Evolutionary conservation across 2,113 vertebrate species (phyloP).

Genomic region (Myrmecobius fasciatus): DNA sequence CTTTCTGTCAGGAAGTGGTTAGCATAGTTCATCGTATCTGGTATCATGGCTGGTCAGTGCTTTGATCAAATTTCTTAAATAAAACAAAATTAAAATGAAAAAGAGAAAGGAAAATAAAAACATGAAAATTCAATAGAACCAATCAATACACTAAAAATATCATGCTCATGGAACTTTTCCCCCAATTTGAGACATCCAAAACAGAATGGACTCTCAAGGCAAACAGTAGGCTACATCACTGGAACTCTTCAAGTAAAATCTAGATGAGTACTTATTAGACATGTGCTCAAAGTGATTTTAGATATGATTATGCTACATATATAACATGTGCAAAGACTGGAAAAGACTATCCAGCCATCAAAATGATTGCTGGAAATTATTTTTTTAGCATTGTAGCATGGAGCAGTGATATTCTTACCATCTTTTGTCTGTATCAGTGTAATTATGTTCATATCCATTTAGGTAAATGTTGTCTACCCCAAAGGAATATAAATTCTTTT

Average conservation of each 20-base stretch:
- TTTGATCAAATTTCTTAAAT: no score
- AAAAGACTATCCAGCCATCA: no score
- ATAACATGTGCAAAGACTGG: no score
- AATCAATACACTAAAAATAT: no score
- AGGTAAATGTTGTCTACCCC: neutral
- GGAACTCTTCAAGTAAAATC: neutral
- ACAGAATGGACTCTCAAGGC: neutral
- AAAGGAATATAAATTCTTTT: neutral
- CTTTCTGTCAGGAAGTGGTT: no score
- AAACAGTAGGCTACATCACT: neutral
- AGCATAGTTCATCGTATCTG: no score
- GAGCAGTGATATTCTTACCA: neutral
- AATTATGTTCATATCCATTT: neutral
- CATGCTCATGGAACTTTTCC: no score
- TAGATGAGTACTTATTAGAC: neutral
- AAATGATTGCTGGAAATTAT: no score
- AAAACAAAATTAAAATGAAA: no score
- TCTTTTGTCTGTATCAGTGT: neutral
- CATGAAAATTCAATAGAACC: no score
- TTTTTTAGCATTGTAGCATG: neutral
- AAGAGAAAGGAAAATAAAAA: no score
- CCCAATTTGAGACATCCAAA: neutral
- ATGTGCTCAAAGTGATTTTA: neutral
- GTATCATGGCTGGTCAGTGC: no score
- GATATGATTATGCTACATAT: neutral